Base-by-base conservation (phyloP, 2,113 vertebrate species). In the Hyla sarda region DNA sequence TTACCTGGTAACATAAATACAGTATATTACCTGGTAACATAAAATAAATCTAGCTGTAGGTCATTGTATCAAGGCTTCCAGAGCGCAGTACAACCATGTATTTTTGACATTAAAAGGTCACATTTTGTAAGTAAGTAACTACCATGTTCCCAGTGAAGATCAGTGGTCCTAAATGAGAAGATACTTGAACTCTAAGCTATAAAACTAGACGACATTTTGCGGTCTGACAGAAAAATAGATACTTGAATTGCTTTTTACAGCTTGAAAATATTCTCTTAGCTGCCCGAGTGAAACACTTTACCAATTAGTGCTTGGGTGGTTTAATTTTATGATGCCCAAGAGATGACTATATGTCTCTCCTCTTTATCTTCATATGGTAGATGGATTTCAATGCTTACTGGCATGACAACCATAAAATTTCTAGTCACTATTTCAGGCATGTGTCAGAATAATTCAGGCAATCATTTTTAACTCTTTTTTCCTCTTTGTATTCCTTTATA, bases 311-410 rank as follows among this genome's bases (percentile, higher is more conserved):
- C 48, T 72, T 48, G 47, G 9, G 9, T 86, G 79, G 76, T 86
- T 86, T 80, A 80, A 72, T 79, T 86, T 86, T 86, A 86, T 86
- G 84, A 86, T 80, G 65, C 84, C 84, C 84, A 30, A 47, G 84
- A 80, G 84, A 86, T 80, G 16, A 8, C 65, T 86, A 80, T 80
- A 80, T 80, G 72, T 60, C 84, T 80, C 69, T 80, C 65, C 72
- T 86, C 65, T 80, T 58, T 86, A 86, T 80, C 48, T 79, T 58
- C 16, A 3, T 67, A 80, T 58, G 65, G 50, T 86, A 80, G 76
- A 86, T 86, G 84, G 65, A 80, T 86, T 86, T 86, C 84, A 73
- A 21, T 73, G 72, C 75, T 72, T 45, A 86, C 62, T 86, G 50
- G 28, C 50, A 47, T 72, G 84, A 86, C 62, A 80, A 58, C 60